Evolutionary conservation across 2,113 vertebrate genomes (phyloP).

Genomic region (Ctenomys sociabilis): DNA sequence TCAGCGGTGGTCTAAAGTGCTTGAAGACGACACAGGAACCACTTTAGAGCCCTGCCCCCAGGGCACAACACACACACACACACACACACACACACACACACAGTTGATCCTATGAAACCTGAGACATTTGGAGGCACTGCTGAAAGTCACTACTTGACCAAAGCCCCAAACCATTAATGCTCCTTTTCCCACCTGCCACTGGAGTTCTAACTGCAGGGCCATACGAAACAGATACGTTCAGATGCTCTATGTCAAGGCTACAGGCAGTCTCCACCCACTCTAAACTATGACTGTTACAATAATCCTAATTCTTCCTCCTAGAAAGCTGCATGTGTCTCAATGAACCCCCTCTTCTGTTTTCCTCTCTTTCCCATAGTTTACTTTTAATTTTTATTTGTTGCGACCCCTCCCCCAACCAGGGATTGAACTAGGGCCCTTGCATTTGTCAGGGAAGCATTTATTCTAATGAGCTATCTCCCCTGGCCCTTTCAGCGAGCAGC

Average conservation of each 20-base stretch:
- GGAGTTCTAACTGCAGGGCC: background rate
- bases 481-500: background rate
- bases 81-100: too few relatives aligned
- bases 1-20: too few relatives aligned
- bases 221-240: background rate
- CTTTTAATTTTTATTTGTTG: too few relatives aligned
- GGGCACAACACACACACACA: too few relatives aligned
- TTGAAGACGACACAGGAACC: too few relatives aligned
- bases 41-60: too few relatives aligned
- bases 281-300: slow-evolving; percentile 4
- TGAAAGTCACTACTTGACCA: background rate
- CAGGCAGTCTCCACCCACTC: background rate
- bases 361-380: background rate
- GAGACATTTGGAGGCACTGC: background rate
- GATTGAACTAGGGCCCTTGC: too few relatives aligned
- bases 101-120: background rate
- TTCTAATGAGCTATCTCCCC: too few relatives aligned
- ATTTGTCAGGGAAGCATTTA: too few relatives aligned
- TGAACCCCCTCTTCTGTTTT: background rate
- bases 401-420: too few relatives aligned
- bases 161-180: background rate
- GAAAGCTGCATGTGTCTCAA: background rate
- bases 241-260: slow-evolving; percentile 30
- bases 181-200: background rate
- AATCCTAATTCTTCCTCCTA: background rate